Percentiles rank a stretch among this genome's conserved stretches.
Conservation (phyloP, 2,888 invertebrate genomes). For the Lithophane ornitopus region DNA sequence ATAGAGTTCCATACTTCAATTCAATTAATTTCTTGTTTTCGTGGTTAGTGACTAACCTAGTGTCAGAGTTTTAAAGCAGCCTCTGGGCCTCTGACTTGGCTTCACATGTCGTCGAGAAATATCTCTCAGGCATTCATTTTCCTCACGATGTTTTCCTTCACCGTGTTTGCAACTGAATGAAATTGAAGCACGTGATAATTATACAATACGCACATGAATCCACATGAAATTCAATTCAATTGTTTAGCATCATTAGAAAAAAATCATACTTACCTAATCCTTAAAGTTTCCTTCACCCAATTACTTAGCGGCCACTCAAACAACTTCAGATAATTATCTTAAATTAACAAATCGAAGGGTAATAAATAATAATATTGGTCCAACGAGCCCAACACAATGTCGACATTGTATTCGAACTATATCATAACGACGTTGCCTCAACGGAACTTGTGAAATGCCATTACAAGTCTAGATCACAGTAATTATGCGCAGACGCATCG, state of each 20-base stretch:
- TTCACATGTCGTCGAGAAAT: too few species aligned
- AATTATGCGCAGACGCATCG: constrained; percentile 59
- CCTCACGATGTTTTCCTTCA: too few species aligned
- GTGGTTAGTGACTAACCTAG: too few species aligned
- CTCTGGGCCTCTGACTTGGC: too few species aligned
- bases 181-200: too few species aligned
- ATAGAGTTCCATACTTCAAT: background rate
- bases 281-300: background rate
- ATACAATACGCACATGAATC: too few species aligned
- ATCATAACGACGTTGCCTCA: constrained; percentile 50
- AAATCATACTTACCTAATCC: too few species aligned
- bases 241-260: background rate
- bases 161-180: too few species aligned
- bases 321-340: constrained; percentile 31
- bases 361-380: constrained; percentile 23
- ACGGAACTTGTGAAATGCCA: constrained; percentile 51
- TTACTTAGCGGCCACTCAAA: background rate
- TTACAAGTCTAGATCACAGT: constrained; percentile 48
- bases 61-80: too few species aligned
- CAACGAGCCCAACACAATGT: constrained; percentile 29
- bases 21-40: too few species aligned
- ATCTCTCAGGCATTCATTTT: too few species aligned
- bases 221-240: too few species aligned
- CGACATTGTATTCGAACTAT: constrained; percentile 39
- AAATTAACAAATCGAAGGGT: constrained; percentile 22